Conservation (phyloP, 1,140 invertebrate genomes). For the Drosophila athabasca region DNA sequence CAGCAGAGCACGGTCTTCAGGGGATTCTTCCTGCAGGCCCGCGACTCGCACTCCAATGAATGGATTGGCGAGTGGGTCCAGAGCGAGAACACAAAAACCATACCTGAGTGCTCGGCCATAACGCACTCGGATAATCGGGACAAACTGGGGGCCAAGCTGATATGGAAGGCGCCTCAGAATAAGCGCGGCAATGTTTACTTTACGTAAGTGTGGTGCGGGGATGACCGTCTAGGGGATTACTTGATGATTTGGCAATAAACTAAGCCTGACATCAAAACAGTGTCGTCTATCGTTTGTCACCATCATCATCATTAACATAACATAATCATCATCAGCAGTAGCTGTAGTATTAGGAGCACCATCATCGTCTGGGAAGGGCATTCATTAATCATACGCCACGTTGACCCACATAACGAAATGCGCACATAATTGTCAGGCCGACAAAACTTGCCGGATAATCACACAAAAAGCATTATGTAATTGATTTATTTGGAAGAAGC, state of each 20-base stretch:
- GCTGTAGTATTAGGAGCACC: conserved; percentile 2
- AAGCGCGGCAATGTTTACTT: conserved; percentile 89
- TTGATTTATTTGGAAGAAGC: conserved; percentile 57
- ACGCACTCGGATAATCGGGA: conserved; percentile 91
- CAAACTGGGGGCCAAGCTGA: conserved; percentile 88
- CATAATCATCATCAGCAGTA: conserved; percentile 23
- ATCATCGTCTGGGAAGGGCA: conserved; percentile 46
- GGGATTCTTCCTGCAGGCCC: conserved; percentile 92
- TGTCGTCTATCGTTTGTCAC: conserved; percentile 37
- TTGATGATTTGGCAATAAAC: conserved; percentile 19
- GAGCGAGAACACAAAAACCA: conserved; percentile 89
- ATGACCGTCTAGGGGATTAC: conserved; percentile 1
- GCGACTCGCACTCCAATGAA: conserved; percentile 87
- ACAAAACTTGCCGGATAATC: conserved; percentile 70
- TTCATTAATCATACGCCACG: conserved; percentile 77
- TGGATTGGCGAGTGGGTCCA: conserved; percentile 90
- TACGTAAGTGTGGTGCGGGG: conserved; percentile 86
- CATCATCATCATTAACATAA: conserved; percentile 38
- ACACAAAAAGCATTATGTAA: conserved; percentile 66
- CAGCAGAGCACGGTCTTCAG: conserved; percentile 86
- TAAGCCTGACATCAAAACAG: not conserved
- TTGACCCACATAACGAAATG: conserved; percentile 68
- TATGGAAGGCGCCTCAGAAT: conserved; percentile 89
- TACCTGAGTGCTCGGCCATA: conserved; percentile 90
- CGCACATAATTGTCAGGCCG: conserved; percentile 65